Conservation (phyloP, 2,797 vertebrate genomes). For the Sebastes trivittatus region DNA sequence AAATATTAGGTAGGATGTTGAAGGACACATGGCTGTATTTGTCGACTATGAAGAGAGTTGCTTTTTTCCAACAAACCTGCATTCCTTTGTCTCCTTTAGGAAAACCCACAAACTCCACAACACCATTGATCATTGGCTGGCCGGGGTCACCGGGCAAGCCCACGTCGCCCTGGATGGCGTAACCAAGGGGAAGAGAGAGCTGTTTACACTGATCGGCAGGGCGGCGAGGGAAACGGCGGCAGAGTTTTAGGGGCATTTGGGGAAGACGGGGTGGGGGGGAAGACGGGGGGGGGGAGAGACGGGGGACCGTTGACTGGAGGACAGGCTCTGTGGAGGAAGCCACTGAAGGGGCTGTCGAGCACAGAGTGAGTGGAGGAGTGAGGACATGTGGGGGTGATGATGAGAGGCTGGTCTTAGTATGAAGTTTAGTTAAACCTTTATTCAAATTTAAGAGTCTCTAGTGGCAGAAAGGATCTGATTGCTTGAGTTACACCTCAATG, state of each 20-base stretch:
- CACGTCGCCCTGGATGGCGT: slow-evolving; percentile 87
- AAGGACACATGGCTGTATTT: not conserved
- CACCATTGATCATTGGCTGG: slow-evolving; percentile 86
- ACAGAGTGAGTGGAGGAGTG: not conserved
- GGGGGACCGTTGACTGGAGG: slow-evolving; percentile 29
- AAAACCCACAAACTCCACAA: slow-evolving; percentile 89
- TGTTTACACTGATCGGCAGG: slow-evolving; percentile 37
- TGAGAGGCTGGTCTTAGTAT: slow-evolving; percentile 2
- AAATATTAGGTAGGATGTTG: not conserved
- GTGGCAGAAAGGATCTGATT: not conserved
- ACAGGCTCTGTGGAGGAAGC: slow-evolving; percentile 26
- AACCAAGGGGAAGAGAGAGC: slow-evolving; percentile 74
- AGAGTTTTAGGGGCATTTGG: not conserved
- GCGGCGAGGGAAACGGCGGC: not conserved
- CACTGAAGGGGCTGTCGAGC: not conserved
- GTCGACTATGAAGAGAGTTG: not conserved
- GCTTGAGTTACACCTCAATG: not conserved
- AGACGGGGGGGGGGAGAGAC: not conserved
- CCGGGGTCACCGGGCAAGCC: slow-evolving; percentile 88
- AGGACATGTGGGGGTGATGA: not conserved
- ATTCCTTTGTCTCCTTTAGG: slow-evolving; percentile 91
- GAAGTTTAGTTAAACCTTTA: not conserved
- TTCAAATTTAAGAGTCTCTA: not conserved
- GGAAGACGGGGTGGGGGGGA: not conserved
- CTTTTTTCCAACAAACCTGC: slow-evolving; percentile 82